Percentiles rank a stretch among this genome's conserved stretches.
Conservation (phyloP, 1,140 invertebrate genomes). For the Leptinotarsa lineolata region DNA sequence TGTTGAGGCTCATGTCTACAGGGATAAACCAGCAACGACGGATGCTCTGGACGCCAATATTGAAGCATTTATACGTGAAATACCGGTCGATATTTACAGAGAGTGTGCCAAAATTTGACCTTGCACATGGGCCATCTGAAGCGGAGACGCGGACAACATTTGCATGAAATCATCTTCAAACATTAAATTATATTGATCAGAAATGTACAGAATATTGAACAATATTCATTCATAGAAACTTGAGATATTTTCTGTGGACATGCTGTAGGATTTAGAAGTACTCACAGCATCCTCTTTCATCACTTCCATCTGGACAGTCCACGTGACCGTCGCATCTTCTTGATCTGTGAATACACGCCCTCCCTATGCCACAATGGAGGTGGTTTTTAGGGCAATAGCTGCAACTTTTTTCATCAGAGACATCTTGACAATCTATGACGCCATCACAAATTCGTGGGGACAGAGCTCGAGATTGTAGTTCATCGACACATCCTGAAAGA, state of each 20-base stretch:
- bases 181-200: too few relatives aligned
- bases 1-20: too few relatives aligned
- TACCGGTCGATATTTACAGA: too few relatives aligned
- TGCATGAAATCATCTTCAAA: too few relatives aligned
- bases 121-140: too few relatives aligned
- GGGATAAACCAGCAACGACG: too few relatives aligned
- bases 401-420: conserved; percentile 78
- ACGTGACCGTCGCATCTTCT: conserved; percentile 79
- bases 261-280: conserved; percentile 35
- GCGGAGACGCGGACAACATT: too few relatives aligned
- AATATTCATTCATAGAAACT: neutral
- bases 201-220: neutral
- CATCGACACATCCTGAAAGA: conserved; percentile 68
- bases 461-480: conserved; percentile 71
- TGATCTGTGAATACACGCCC: conserved; percentile 70
- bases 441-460: conserved; percentile 83
- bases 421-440: conserved; percentile 81
- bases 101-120: too few relatives aligned
- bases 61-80: too few relatives aligned
- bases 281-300: conserved; percentile 85
- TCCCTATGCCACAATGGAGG: conserved; percentile 78
- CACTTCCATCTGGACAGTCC: conserved; percentile 84
- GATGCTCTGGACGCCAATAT: too few relatives aligned
- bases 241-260: neutral
- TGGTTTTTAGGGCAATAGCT: conserved; percentile 72